Conservation (phyloP, 2,888 invertebrate genomes). For the Laspeyria flexula region DNA sequence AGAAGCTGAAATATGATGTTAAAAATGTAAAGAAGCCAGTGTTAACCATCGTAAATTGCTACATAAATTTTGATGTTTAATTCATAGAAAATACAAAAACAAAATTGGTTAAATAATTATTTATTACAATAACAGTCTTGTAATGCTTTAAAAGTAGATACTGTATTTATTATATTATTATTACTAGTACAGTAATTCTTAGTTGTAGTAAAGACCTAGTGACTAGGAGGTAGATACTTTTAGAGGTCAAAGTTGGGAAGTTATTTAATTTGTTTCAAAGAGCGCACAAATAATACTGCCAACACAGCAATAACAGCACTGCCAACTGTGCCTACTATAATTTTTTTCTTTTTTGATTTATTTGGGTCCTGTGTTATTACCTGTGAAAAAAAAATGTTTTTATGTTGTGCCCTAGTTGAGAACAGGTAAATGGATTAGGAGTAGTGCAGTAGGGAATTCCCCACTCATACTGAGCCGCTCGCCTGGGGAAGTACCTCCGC, state of each 20-base stretch:
- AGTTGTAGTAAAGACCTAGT: neutral
- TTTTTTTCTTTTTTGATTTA: constrained; percentile 63
- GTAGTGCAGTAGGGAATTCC: too few species aligned
- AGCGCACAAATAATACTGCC: constrained; percentile 66
- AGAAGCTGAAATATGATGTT: too few species aligned
- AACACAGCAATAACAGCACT: constrained; percentile 65
- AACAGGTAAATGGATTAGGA: too few species aligned
- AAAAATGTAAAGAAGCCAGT: too few species aligned
- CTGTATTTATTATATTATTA: neutral
- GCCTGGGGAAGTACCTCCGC: too few species aligned
- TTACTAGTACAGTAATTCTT: neutral
- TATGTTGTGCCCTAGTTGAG: too few species aligned
- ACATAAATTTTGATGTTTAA: too few species aligned
- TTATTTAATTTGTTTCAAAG: constrained; percentile 64
- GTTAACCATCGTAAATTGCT: too few species aligned
- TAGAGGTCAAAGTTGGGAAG: neutral
- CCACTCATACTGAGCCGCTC: too few species aligned
- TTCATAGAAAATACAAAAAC: too few species aligned
- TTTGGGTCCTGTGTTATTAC: constrained; percentile 44
- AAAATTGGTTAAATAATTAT: too few species aligned
- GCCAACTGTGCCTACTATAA: constrained; percentile 72
- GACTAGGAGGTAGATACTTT: constrained; percentile 9
- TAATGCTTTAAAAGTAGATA: neutral
- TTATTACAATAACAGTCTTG: neutral
- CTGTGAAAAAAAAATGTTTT: constrained; percentile 58